Percentiles rank a stretch among this genome's conserved stretches.
phyloP scores from a whole-genome alignment of 2,797 vertebrate species.

The Linurgus olivaceus region DNA sequence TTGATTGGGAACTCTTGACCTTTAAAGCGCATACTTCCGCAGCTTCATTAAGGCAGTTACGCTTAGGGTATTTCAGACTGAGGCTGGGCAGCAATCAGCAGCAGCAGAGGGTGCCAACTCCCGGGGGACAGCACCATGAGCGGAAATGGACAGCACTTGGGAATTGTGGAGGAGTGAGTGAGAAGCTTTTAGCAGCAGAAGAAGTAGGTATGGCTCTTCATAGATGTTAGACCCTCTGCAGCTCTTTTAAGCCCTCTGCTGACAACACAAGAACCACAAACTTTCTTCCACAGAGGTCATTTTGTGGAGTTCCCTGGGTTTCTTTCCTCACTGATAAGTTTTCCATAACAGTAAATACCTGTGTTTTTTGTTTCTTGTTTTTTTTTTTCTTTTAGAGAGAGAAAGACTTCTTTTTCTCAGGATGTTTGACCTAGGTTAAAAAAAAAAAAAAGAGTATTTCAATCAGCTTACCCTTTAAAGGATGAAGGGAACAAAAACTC shows the following conservation, averaged over 20 bases:
- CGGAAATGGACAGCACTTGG: background rate
- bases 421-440: background rate
- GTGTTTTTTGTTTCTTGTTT: background rate
- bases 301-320: background rate
- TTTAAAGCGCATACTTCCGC: slow-evolving; percentile 9
- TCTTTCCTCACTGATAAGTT: background rate
- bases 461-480: background rate
- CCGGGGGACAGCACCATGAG: fast-evolving
- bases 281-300: background rate
- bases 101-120: background rate
- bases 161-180: background rate
- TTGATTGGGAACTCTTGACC: slow-evolving; percentile 50
- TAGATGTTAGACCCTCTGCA: background rate
- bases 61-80: background rate
- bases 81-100: background rate
- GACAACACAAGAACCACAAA: background rate
- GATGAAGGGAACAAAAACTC: background rate
- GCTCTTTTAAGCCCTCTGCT: slow-evolving; percentile 51
- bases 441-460: background rate
- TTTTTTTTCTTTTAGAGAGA: background rate
- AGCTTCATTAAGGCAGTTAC: slow-evolving; percentile 23
- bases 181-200: background rate
- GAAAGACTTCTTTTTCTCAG: background rate
- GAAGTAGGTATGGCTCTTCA: background rate
- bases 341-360: background rate